Conservation (phyloP, 2,888 invertebrate species). For the Vandiemenella viatica region DNA sequence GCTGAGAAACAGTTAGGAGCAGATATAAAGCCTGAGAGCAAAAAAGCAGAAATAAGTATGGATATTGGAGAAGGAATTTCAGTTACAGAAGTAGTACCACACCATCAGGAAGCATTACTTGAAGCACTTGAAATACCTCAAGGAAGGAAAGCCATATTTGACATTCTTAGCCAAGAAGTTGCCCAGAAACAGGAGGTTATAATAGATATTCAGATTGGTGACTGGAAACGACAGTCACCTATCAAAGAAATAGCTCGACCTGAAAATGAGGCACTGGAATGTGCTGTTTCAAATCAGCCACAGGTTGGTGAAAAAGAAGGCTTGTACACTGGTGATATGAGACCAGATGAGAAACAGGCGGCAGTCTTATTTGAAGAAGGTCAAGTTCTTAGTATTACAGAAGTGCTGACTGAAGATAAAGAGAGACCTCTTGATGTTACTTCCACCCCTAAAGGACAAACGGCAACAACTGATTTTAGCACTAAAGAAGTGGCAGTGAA, state of each 20-base stretch:
- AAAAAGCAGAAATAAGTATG: conserved; percentile 15
- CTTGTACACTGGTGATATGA: conserved; percentile 27
- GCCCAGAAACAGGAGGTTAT: conserved; percentile 33
- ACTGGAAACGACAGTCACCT: conserved; percentile 29
- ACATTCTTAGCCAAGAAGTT: conserved; percentile 30
- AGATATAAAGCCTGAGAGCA: conserved; percentile 12
- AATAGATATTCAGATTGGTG: conserved; percentile 31
- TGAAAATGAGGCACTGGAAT: conserved; percentile 37
- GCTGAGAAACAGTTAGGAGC: conserved; percentile 13
- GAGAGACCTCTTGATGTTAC: conserved; percentile 33
- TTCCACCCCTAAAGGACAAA: conserved; percentile 29
- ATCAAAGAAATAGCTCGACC: conserved; percentile 34
- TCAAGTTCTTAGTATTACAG: conserved; percentile 42
- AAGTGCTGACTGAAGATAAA: conserved; percentile 28
- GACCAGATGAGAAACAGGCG: conserved; percentile 38
- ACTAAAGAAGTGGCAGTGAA: conserved; percentile 41
- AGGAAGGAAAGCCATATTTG: conserved; percentile 18
- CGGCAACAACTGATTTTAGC: conserved; percentile 37
- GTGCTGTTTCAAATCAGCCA: conserved; percentile 37
- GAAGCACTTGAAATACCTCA: conserved; percentile 17
- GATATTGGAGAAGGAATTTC: conserved; percentile 16
- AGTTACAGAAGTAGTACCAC: conserved; percentile 22
- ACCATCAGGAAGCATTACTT: conserved; percentile 21
- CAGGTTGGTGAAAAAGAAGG: conserved; percentile 38
- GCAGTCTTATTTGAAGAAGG: conserved; percentile 37